These are phyloP conservation scores for Corythornis cristatus DNA, from an alignment of 2,113 vertebrate genomes.

Conservation along the genomic window DNA sequence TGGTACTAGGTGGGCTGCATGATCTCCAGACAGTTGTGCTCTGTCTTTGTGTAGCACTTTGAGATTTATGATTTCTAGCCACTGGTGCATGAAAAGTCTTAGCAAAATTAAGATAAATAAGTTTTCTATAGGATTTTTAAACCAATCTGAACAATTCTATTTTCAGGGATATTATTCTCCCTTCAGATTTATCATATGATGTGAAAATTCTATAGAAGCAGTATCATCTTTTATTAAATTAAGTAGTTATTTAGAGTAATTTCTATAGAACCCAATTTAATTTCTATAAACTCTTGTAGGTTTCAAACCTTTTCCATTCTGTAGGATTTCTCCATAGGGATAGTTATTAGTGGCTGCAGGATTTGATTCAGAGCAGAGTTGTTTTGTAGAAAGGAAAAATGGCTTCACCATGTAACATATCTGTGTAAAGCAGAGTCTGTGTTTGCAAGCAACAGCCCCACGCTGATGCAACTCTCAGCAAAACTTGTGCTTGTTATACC, in stretches of 20 bases:
- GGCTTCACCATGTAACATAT: background rate
- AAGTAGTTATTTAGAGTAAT: conserved; percentile 37
- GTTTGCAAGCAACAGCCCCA: background rate
- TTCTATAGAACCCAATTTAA: conserved; percentile 55
- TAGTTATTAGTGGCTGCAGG: conserved; percentile 9
- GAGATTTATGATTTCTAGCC: background rate
- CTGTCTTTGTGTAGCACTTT: conserved; percentile 6
- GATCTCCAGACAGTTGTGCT: background rate
- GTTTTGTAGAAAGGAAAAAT: conserved; percentile 36
- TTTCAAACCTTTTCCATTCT: conserved; percentile 9
- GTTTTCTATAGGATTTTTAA: conserved; percentile 49
- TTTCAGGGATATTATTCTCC: conserved; percentile 29
- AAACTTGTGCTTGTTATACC: background rate
- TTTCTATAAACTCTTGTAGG: conserved; percentile 20
- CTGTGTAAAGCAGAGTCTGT: background rate
- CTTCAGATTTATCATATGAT: conserved; percentile 22
- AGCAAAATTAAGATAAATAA: conserved; percentile 33
- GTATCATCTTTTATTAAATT: conserved; percentile 34
- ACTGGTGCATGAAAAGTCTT: background rate
- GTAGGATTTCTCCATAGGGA: conserved; percentile 30
- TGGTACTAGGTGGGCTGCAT: background rate
- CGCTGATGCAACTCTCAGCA: background rate
- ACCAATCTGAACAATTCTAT: conserved; percentile 8
- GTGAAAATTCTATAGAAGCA: conserved; percentile 23
- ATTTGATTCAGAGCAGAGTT: conserved; percentile 33